Conservation (phyloP, 2,888 invertebrate genomes). For the Pasiphila rectangulata region DNA sequence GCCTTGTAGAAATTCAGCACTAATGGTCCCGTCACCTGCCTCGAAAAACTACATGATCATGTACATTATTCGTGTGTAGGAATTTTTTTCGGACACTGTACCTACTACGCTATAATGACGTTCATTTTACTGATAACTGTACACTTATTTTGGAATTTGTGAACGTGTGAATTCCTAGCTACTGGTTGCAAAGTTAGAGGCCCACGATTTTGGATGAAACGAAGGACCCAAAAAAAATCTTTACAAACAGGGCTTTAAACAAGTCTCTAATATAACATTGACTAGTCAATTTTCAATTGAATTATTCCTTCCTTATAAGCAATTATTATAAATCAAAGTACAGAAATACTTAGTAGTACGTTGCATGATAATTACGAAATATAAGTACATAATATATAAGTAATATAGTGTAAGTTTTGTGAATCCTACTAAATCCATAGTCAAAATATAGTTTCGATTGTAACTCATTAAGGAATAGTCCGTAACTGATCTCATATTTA, state of each 20-base stretch:
- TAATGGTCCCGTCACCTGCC: no score
- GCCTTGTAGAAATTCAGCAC: no score
- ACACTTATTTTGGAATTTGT: no score
- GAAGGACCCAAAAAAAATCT: neutral
- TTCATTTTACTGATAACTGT: no score
- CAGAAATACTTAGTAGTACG: constrained; percentile 51
- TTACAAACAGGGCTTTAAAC: neutral
- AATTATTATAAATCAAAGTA: constrained; percentile 65
- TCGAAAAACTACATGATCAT: no score
- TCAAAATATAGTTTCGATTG: constrained; percentile 2
- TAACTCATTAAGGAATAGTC: neutral
- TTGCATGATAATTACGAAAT: constrained; percentile 56
- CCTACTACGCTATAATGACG: no score
- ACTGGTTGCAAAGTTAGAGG: no score
- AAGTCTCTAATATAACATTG: neutral
- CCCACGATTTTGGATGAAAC: no score
- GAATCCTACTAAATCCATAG: constrained; percentile 11
- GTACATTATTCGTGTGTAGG: no score
- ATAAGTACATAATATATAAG: constrained; percentile 32
- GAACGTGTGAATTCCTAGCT: no score
- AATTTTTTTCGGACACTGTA: no score
- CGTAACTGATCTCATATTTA: neutral
- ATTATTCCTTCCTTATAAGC: constrained; percentile 74
- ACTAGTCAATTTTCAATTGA: constrained; percentile 70
- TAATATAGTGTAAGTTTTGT: constrained; percentile 25